Evolutionary conservation across 2,888 invertebrate genomes (phyloP).

Genomic region (Andrena fulva): DNA sequence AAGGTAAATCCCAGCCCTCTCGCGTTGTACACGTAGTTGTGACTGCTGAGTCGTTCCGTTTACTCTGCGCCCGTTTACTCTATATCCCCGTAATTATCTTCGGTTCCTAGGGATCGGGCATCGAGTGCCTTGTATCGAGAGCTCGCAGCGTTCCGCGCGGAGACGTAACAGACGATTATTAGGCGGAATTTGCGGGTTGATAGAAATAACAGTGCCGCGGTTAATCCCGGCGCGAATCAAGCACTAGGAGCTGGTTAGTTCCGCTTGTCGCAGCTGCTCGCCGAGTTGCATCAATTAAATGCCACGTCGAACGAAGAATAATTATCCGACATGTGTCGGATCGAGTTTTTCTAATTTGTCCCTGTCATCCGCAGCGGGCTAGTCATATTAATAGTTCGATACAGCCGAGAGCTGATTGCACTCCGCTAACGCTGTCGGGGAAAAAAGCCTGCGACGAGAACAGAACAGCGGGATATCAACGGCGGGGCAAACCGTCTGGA

Average conservation of each 20-base stretch:
- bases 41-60: constrained; percentile 27
- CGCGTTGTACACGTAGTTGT: not conserved
- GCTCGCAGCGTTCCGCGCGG: not conserved
- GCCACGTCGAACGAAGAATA: constrained; percentile 37
- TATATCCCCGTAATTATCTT: constrained; percentile 28
- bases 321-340: constrained; percentile 17
- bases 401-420: not conserved
- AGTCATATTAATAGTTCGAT: constrained; percentile 26
- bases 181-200: constrained; percentile 17
- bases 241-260: not conserved
- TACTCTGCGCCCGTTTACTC: not conserved
- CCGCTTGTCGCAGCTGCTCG: constrained; percentile 3
- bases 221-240: constrained; percentile 1
- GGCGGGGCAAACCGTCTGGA: constrained; percentile 49
- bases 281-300: constrained; percentile 15
- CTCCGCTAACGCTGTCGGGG: not conserved
- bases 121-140: constrained; percentile 14
- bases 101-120: not conserved
- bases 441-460: not conserved
- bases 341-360: constrained; percentile 45
- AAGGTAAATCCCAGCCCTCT: constrained; percentile 24
- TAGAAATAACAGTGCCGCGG: constrained; percentile 11
- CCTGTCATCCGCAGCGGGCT: constrained; percentile 29
- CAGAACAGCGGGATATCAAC: constrained; percentile 13
- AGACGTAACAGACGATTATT: constrained; percentile 13